Base-by-base conservation (phyloP, 2,113 vertebrate genomes). In the Pelodiscus sinensis region DNA sequence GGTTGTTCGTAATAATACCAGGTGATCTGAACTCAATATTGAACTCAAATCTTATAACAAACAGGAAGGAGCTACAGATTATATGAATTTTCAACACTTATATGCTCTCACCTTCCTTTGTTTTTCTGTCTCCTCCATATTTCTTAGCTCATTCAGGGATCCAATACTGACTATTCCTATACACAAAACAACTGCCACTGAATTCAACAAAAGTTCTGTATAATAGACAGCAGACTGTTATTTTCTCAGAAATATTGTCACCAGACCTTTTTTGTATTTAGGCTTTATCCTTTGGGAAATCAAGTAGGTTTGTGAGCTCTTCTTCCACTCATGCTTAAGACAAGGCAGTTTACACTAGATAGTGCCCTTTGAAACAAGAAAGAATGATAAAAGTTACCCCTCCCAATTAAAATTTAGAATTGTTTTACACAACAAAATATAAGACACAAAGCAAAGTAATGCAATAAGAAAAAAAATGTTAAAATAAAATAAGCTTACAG, bases 361-460 rank as follows among this genome's bases (percentile, higher is more conserved):
- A 3, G 7, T 2, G 62, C 71, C 92, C 82, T 90, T 90, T 27
- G 71, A 10, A 81, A 51, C 31, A 75, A 80, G 90, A 90, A 79
- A 89, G 85, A 16, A 22, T 19, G 80, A 79, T 0, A 2, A 14
- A 2, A 38, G 35, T 15, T 79, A 58, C 62, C 11, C 90, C 86
- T 91, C 82, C 11, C 82, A 25, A 86, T 73, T 44, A 8, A 13
- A 81, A 50, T 60, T 85, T 68, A 44, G 38, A 25, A 65, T 25
- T 24, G 51, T 25, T 65, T 56, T 51, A 65, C 35, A 35, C 73
- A 73, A 55, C 84, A 65, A 71, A 91, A 52, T 1, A 73, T 0
- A 2, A 79, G 86, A 81, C 81, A 3, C 18, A 15, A 16, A 8
- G 0, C 25, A 31, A 82, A 85, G 65, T 6, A 9, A 82, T 88